Conservation (phyloP, 1,140 invertebrate species). For the Lucilia cuprina region DNA sequence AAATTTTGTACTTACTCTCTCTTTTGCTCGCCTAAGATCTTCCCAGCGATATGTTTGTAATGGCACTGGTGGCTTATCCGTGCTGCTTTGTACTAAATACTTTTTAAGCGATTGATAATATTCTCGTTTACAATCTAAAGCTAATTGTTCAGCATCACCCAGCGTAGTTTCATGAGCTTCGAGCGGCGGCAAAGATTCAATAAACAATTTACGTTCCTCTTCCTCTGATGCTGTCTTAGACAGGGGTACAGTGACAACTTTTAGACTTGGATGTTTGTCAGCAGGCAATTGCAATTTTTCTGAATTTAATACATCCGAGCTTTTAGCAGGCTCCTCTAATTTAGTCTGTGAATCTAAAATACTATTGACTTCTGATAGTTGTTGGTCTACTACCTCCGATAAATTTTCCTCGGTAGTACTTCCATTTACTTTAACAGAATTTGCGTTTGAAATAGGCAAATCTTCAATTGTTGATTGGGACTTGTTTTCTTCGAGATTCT, state of each 20-base stretch:
- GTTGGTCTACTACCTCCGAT: conserved; percentile 53
- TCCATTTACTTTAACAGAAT: background rate
- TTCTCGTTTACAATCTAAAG: conserved; percentile 58
- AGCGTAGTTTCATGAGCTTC: background rate
- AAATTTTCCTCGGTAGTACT: background rate
- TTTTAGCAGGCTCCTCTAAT: background rate
- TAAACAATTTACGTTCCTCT: conserved; percentile 53
- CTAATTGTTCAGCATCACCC: conserved; percentile 52
- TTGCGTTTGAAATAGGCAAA: background rate
- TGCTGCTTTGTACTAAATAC: conserved; percentile 51
- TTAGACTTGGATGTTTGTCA: conserved; percentile 43
- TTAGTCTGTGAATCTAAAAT: conserved; percentile 47
- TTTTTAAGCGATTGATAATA: conserved; percentile 61
- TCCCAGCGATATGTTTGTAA: conserved; percentile 77
- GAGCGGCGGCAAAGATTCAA: conserved; percentile 57
- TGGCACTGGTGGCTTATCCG: conserved; percentile 68
- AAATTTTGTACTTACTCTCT: conserved; percentile 50
- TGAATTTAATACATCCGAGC: background rate
- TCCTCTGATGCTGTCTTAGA: conserved; percentile 54
- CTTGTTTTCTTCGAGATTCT: too few species aligned
- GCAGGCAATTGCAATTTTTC: background rate
- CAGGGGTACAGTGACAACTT: conserved; percentile 54
- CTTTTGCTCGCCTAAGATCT: conserved; percentile 68
- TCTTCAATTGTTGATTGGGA: background rate
- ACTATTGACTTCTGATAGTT: conserved; percentile 57